Base-by-base conservation (phyloP, 2,888 invertebrate genomes). In the Rhorus exstirpatorius region DNA sequence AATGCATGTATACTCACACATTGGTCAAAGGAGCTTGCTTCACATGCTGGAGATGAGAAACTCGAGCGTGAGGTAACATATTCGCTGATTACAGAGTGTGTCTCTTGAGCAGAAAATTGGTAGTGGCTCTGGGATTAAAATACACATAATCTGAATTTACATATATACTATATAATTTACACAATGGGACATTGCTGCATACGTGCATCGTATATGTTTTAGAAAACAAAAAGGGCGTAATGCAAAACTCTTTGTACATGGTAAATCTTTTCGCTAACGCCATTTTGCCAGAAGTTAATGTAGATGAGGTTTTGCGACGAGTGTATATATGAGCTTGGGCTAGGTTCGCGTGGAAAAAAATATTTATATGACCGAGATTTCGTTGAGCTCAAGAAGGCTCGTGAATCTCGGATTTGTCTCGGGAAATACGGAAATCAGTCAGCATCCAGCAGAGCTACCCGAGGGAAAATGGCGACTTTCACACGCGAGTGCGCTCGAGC, bases 301-400 rank as follows among this genome's bases (percentile, higher is more conserved):
- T 31, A 26, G 10, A 55, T 3, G 35, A 60, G 19, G 8, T 0
- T 60, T 26, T 35, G 51, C 12, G 17, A 19, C 67, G 19, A 19
- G 26, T 35, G 19, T 67, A 49, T 65, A 31, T 12, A 26, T 12
- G 46, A 65, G 12, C 17, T 41, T 12, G 31, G 35, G 79, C 31
- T 49, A 35, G 35, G 38, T 26, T 19, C 3, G n/a, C 10, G 31
- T 12, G 10, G 44, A 84, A 85, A 21, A 44, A 10, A 38, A 10
- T n/a, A 84, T 81, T 81, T 85, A 80, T 85, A 83, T 84, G 53
- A 75, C 81, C 49, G 70, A 55, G 84, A 82, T 79, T 74, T 68
- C 49, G 68, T 17, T 14, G 46, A 51, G 67, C 60, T 63, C 61
- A 46, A 65, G 53, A 65, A 14, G 55, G 72, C 38, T 67, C 41